Percentiles rank a stretch among this genome's conserved stretches.
Conservation (phyloP, 2,888 invertebrate species). For the Caenorhabditis doughertyi region DNA sequence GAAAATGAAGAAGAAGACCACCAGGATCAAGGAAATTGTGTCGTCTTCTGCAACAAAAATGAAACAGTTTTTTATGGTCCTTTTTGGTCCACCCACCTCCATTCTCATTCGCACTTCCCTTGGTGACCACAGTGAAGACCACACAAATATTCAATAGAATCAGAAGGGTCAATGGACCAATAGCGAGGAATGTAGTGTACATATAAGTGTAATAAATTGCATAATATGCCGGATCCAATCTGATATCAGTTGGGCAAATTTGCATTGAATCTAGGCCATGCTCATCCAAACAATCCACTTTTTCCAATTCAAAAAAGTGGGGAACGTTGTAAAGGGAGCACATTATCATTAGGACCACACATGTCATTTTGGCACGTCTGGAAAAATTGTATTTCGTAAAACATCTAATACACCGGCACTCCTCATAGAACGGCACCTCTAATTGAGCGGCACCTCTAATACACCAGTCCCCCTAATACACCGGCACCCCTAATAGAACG, state of each 20-base stretch:
- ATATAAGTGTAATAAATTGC: constrained; percentile 81
- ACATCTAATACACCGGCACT: too few relatives aligned
- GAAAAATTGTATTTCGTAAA: too few relatives aligned
- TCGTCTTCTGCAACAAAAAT: constrained; percentile 76
- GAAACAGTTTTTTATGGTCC: not conserved
- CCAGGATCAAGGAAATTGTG: constrained; percentile 80
- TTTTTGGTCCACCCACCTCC: constrained; percentile 49
- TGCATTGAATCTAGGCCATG: constrained; percentile 60
- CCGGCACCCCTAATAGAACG: too few relatives aligned
- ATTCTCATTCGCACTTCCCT: constrained; percentile 49
- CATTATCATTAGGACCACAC: constrained; percentile 70
- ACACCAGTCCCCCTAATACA: too few relatives aligned
- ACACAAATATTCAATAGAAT: constrained; percentile 81
- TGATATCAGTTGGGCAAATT: constrained; percentile 76
- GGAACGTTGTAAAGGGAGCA: constrained; percentile 81
- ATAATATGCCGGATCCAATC: constrained; percentile 79
- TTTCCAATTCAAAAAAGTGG: constrained; percentile 79
- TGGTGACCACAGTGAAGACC: constrained; percentile 72
- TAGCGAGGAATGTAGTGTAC: constrained; percentile 81
- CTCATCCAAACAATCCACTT: constrained; percentile 68
- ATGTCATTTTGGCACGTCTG: constrained; percentile 79
- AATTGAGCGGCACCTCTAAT: too few relatives aligned
- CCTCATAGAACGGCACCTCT: too few relatives aligned
- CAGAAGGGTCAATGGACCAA: constrained; percentile 80
- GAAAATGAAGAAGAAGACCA: constrained; percentile 82